Evolutionary conservation across 1,140 invertebrate genomes (phyloP), one percentile per base, ranked within the genome.

Genomic region (Drosophila varians): DNA sequence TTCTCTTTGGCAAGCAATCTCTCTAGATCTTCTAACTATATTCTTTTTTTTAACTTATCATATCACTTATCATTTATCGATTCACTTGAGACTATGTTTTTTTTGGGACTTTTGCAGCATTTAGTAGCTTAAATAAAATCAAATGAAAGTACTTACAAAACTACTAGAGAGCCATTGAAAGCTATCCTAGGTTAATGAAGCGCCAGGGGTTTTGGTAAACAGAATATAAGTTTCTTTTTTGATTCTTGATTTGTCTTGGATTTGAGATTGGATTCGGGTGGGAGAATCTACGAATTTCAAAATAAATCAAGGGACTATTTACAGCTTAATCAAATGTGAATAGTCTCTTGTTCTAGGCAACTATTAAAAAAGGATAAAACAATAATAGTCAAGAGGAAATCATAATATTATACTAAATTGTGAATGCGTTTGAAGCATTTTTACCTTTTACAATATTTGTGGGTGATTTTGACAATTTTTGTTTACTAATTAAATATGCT

Each of bases 131-230:
- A 87, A 87, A 74, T 73, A 72, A 83, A 86, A 90, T 72, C 74
- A 82, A 91, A 91, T 90, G 75, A 91, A 90, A 91, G 77, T 91
- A 91, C 90, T 91, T 91, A 91, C 90, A 91, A 91, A 91, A 90
- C 90, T 91, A 91, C 88, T 90, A 90, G 84, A 91, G 90, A 90
- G 88, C 90, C 90, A 79, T 88, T 77, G 90, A 90, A 88, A 90
- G 90, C 90, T 91, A 91, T 91, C 90, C 90, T 91, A 91, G 90
- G 77, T 88, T 66, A 91, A 91, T 91, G 90, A 91, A 91, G 90
- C 90, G 90, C 88, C 90, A 91, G 78, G 84, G 88, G 82, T 90
- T 89, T 86, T 91, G 48, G 78, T 90, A 91, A 91, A 91, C 71
- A 91, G 90, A 90, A 90, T 87, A 76, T 78, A 82, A 83, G 88